Percentiles rank a stretch among this genome's conserved stretches.
phyloP scores from a whole-genome alignment of 2,797 vertebrate genomes.

The Crocodylus rhombifer region DNA sequence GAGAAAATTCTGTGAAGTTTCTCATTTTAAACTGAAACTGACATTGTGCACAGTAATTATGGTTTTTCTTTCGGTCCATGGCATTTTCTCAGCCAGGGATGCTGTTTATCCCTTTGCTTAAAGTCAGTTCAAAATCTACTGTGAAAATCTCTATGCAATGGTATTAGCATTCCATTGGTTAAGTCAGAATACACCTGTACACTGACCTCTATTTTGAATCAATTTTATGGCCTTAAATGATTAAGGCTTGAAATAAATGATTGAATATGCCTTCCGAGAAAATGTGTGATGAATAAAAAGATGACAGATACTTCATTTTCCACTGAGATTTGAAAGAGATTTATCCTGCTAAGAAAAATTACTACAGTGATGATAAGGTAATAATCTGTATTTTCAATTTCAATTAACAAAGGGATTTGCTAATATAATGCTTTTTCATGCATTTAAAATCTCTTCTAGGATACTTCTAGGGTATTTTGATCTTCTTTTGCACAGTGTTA shows the following conservation, averaged over 20 bases:
- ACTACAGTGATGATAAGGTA: neutral
- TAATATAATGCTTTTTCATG: neutral
- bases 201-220: conserved; percentile 72
- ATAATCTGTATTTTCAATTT: conserved; percentile 60
- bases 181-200: conserved; percentile 45
- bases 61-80: conserved; percentile 32
- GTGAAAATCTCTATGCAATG: conserved; percentile 15
- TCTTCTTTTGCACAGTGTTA: neutral
- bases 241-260: conserved; percentile 73
- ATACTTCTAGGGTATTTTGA: neutral
- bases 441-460: neutral
- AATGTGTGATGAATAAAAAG: conserved; percentile 62
- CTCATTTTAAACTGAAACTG: neutral
- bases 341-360: conserved; percentile 30
- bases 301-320: conserved; percentile 34
- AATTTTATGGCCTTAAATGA: conserved; percentile 74
- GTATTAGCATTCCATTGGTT: conserved; percentile 59
- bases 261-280: conserved; percentile 67
- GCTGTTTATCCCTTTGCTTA: conserved; percentile 49
- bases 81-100: conserved; percentile 27
- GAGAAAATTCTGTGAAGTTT: neutral
- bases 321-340: conserved; percentile 44
- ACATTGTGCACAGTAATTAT: neutral
- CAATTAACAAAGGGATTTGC: conserved; percentile 28
- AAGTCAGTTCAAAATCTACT: conserved; percentile 33